Conservation (phyloP, 1,140 invertebrate species). For the Scylla paramamosain region DNA sequence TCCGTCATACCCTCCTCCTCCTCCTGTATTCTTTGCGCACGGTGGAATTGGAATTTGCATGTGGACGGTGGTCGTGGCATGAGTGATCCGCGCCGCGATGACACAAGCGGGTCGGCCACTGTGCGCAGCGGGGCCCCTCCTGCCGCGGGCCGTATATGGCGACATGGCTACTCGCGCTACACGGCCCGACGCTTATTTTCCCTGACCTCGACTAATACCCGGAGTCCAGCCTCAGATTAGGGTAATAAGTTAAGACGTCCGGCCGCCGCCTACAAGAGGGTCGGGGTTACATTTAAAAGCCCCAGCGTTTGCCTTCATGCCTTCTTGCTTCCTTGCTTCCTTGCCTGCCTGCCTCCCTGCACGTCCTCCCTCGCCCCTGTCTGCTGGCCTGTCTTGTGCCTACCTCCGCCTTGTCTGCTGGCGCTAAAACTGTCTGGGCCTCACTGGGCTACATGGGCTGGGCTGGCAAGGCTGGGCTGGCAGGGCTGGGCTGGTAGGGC, state of each 20-base stretch:
- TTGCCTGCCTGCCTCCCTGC: neutral
- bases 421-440: no score
- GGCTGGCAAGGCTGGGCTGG: no score
- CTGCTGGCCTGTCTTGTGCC: neutral
- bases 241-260: slow-evolving; percentile 4
- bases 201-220: neutral
- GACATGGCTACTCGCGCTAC: neutral
- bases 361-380: neutral
- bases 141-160: neutral
- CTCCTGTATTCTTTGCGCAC: neutral
- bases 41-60: neutral
- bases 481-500: neutral
- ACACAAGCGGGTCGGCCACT: slow-evolving; percentile 16
- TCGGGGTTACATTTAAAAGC: neutral
- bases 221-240: slow-evolving; percentile 3
- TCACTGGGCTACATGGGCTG: no score
- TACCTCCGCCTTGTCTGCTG: neutral
- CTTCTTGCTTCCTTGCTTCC: neutral
- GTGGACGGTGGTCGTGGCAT: neutral
- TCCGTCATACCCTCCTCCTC: neutral
- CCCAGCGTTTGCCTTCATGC: neutral
- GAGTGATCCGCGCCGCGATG: neutral
- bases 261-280: neutral
- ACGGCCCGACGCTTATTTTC: neutral
- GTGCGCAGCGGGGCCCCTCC: neutral